Evolutionary conservation across 2,888 invertebrate species (phyloP), one percentile per base, ranked within the genome.

Genomic region (Minunthozetes semirufus): DNA sequence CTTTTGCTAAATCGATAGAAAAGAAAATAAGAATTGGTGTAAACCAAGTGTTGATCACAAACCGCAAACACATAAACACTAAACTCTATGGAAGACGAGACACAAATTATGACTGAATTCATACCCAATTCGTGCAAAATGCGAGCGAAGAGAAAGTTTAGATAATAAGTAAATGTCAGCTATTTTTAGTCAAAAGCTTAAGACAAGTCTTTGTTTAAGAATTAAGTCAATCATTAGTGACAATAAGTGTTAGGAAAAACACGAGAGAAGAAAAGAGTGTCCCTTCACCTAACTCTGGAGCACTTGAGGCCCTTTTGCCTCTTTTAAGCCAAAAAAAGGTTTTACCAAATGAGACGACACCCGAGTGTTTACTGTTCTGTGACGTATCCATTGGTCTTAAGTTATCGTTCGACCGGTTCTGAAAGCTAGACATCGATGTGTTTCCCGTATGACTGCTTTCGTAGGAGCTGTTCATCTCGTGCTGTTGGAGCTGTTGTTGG

Each of bases 201-300:
- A 27, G 27, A 25, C 25, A 59, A 59, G 59, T 59, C 59, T 59
- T 59, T 59, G 29, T 59, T 27, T 53, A 19, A 72, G 29, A 72
- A 33, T 33, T 33, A 56, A 59, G 59, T 59, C 27, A 50, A 73
- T 63, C 61, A 25, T 73, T 59, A 73, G 22, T 48, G 33, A 38
- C 38, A 56, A 56, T 53, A 73, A 66, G 25, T 27, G 63, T 22
- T 27, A 61, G n/a, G 11, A 11, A 27, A 72, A 61, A 53, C 15
- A 33, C 11, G 9, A 53, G 25, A 75, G 72, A 33, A 72, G 46
- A 53, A 29, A 73, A 74, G 33, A 33, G 53, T 42, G 42, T 38
- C 61, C 81, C 80, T 78, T 84, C 85, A 93, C 93, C 93, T 93
- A 94, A 86, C 86, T 93, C 92, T 81, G 94, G 94, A 83, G 93